These are phyloP conservation scores for Ia io DNA, from an alignment of 2,113 vertebrate species.

Conservation along the genomic window DNA sequence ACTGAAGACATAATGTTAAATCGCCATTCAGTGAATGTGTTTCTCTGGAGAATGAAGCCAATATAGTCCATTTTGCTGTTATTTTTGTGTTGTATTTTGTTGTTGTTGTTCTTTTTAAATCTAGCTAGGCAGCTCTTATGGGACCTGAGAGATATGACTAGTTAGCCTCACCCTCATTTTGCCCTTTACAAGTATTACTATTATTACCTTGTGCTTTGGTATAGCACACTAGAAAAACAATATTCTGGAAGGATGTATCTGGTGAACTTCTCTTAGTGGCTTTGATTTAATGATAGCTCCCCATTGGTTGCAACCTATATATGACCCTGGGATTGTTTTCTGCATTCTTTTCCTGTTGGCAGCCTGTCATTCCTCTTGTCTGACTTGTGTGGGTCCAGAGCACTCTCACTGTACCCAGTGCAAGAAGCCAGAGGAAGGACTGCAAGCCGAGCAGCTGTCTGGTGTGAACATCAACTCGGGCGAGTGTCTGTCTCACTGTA, in stretches of 20 bases:
- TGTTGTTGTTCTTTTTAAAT: background rate
- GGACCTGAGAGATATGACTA: background rate
- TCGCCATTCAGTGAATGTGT: background rate
- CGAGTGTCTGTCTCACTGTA: slow-evolving; percentile 85
- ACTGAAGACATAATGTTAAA: background rate
- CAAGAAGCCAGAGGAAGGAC: slow-evolving; percentile 79
- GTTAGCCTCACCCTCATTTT: background rate
- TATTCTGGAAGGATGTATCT: background rate
- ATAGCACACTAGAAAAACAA: background rate
- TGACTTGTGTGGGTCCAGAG: slow-evolving; percentile 86
- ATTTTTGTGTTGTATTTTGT: background rate
- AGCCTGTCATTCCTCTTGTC: slow-evolving; percentile 93
- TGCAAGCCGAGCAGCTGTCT: slow-evolving; percentile 77
- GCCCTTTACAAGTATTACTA: background rate
- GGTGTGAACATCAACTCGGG: slow-evolving; percentile 70
- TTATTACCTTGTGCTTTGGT: background rate
- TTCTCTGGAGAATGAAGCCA: slow-evolving; percentile 11
- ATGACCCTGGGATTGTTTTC: background rate
- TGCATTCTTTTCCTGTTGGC: background rate
- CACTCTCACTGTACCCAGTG: slow-evolving; percentile 85
- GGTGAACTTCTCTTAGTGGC: background rate
- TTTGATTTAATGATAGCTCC: background rate
- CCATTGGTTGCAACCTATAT: background rate
- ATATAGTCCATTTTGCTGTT: background rate
- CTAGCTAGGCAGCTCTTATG: background rate